Conservation (phyloP, 2,888 invertebrate species). For the Neocrepidodera transversa region DNA sequence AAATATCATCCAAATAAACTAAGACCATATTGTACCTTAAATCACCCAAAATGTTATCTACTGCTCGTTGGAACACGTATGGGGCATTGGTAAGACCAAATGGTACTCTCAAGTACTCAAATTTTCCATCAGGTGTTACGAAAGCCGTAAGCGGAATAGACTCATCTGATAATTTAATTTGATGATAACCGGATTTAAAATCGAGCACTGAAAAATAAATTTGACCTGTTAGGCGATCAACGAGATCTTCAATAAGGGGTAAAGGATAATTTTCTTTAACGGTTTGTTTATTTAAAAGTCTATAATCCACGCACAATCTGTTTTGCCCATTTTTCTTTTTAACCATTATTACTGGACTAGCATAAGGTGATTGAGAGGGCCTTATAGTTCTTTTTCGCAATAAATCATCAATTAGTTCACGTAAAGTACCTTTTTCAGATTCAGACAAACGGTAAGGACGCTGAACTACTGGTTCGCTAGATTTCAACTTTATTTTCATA, state of each 20-base stretch:
- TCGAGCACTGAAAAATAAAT: constrained; percentile 50
- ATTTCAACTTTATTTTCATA: too few species aligned
- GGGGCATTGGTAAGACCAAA: constrained; percentile 27
- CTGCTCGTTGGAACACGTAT: constrained; percentile 21
- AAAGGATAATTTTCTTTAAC: constrained; percentile 50
- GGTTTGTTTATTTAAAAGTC: constrained; percentile 49
- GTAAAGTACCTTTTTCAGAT: too few species aligned
- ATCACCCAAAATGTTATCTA: neutral
- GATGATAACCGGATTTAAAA: constrained; percentile 49
- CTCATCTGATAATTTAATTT: constrained; percentile 46
- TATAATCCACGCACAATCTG: constrained; percentile 47
- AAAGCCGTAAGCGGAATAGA: constrained; percentile 19
- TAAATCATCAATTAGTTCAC: too few species aligned
- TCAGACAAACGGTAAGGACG: too few species aligned
- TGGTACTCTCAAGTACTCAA: constrained; percentile 26
- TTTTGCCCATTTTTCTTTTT: constrained; percentile 38
- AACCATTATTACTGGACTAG: too few species aligned
- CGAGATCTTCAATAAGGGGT: constrained; percentile 49
- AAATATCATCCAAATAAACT: neutral
- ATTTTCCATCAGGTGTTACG: constrained; percentile 26
- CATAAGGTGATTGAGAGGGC: constrained; percentile 38
- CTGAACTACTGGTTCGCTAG: too few species aligned
- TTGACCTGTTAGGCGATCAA: constrained; percentile 45
- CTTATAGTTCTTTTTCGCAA: neutral
- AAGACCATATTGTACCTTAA: neutral